Evolutionary conservation across 2,113 vertebrate species (phyloP), one percentile per base, ranked within the genome.

Genomic region (Lepidothrix coronata): DNA sequence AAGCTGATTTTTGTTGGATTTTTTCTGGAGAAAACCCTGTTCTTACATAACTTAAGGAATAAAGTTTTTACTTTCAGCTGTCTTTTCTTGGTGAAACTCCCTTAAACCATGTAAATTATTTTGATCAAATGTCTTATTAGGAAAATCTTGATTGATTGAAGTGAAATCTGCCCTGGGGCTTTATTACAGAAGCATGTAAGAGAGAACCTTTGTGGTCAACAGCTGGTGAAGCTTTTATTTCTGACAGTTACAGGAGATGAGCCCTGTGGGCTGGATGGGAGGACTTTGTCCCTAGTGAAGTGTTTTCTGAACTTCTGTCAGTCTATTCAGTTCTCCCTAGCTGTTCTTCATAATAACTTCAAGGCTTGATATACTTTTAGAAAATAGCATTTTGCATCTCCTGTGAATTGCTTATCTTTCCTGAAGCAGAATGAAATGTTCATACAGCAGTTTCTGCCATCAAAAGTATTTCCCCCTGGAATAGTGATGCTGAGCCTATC

Each of bases 391-490:
- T 97, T 92, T 9, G 5, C 21, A 63, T 95, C 91, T 93, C 96
- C n/a, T 89, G 89, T 12, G 80, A 96, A 95, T 91, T 95, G 44
- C 46, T 90, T 95, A 80, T 95, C 82, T 96, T 93, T 97, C 95
- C 95, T 93, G 86, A 91, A 96, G 93, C 85, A 95, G 79, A 97
- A 62, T 87, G 54, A 93, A 97, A 91, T 78, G 71, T 94, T 96
- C 37, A 2, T 58, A 57, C 43, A 96, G 87, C 83, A 88, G 61
- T 93, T 95, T 61, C 93, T 95, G 72, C 62, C 63, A 94, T 96
- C 92, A 81, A 68, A 93, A 82, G 54, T 88, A 84, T 96, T 97
- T 97, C 96, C 82, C 90, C 33, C 76, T 10, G 58, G 86, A 93
- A 96, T 21, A 91, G 66, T 74, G 51, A 39, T 78, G 62, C n/a